Evolutionary conservation across 2,797 vertebrate species (phyloP), one percentile per base, ranked within the genome.

Genomic region (Rhynchotus rufescens): DNA sequence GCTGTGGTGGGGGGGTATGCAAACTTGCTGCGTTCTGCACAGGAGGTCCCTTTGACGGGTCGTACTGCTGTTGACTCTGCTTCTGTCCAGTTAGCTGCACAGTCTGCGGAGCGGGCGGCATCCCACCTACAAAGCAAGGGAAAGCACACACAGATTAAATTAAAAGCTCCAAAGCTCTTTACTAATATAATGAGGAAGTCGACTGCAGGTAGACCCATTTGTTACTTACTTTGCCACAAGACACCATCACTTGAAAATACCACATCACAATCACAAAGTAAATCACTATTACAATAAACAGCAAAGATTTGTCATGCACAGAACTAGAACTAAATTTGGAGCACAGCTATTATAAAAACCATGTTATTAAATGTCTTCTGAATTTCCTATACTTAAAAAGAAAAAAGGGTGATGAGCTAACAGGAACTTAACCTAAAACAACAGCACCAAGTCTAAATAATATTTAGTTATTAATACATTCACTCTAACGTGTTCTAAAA

Each of bases 81-180:
- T 99, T 99, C 98, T 99, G 99, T 47, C 99, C 99, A 60, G 98
- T 98, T 71, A 99, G 98, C 96, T 99, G 99, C 65, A 99, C 98
- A 1, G 98, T 96, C 90, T 99, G 99, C 47, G 99, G 99, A 90
- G 98, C 98, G 76, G 99, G 99, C 87, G 99, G 99, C 99, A 99
- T 99, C 75, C 99, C 99, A 77, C 99, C 99, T 99, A 95, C 94
- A 96, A 74, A 91, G 79, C 75, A 83, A 96, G n/a, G 91, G 76
- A 76, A 91, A 86, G 75, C 66, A 49, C 17, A 42, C 4, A 15
- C 36, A 30, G 34, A 34, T 92, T 34, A 88, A 85, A 56, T 52
- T 12, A 44, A 93, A 83, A 65, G 0, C 2, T 5, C 9, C 67
- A 1, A 2, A 3, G 34, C 4, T 79, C 36, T 69, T 66, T 44